phyloP scores from a whole-genome alignment of 2,888 invertebrate species.

The Pristionchus mayeri region DNA sequence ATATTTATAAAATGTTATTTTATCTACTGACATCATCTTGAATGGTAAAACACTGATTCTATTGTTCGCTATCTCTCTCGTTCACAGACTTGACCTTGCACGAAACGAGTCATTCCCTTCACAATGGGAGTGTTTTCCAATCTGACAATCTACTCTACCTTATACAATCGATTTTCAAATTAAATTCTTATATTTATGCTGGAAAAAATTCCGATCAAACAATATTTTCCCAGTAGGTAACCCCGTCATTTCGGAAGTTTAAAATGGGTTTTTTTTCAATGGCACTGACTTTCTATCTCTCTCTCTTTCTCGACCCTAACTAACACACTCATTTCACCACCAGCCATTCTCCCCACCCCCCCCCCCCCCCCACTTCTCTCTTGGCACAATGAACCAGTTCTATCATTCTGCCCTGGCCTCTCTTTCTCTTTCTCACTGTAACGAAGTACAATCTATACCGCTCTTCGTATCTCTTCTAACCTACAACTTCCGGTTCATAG shows the following conservation, averaged over 20 bases:
- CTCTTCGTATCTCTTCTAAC: background rate
- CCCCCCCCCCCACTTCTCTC: background rate
- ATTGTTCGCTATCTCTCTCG: constrained; percentile 14
- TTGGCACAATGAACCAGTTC: constrained; percentile 35
- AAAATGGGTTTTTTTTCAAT: constrained; percentile 7
- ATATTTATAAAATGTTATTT: too few relatives aligned
- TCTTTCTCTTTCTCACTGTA: constrained; percentile 27
- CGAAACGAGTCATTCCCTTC: constrained; percentile 11
- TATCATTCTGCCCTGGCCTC: constrained; percentile 18
- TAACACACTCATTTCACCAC: background rate
- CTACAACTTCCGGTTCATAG: constrained; percentile 31
- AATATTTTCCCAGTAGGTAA: too few relatives aligned
- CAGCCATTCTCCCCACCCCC: background rate
- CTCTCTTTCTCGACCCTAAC: background rate
- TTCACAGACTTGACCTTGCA: background rate
- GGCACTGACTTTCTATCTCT: background rate
- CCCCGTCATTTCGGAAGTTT: background rate
- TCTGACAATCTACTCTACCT: too few relatives aligned
- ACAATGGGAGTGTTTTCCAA: too few relatives aligned
- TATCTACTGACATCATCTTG: background rate
- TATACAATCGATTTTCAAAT: too few relatives aligned
- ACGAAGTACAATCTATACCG: constrained; percentile 24
- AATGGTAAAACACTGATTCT: background rate
- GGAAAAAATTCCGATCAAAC: too few relatives aligned
- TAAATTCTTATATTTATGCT: too few relatives aligned